Percentiles rank a stretch among this genome's conserved stretches.
Evolutionary conservation across 2,113 vertebrate species (phyloP).

Genomic region (Tor tambroides): DNA sequence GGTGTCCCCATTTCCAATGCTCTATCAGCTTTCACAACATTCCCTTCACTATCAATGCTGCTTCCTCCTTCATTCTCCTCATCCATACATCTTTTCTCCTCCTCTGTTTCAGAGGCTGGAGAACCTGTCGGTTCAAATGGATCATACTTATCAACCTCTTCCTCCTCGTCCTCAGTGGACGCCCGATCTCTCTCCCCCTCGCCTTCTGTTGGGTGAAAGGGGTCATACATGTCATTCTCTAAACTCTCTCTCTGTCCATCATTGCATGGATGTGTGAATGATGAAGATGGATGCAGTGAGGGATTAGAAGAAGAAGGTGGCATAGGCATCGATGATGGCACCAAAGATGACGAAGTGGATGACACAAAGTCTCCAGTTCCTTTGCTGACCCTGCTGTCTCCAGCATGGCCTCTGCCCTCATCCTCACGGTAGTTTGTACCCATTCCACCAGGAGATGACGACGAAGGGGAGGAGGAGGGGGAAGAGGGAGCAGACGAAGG

Average conservation of each 20-base stretch:
- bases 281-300: conserved; percentile 45
- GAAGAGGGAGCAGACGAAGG: conserved; percentile 71
- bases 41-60: conserved; percentile 3
- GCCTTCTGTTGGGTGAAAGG: conserved; percentile 85
- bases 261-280: conserved; percentile 37
- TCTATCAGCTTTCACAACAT: conserved; percentile 13
- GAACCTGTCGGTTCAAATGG: conserved; percentile 93
- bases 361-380: conserved; percentile 64
- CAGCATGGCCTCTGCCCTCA: too few relatives aligned
- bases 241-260: conserved; percentile 54
- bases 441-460: conserved; percentile 62
- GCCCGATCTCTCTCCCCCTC: conserved; percentile 63
- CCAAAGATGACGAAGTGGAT: conserved; percentile 69
- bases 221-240: conserved; percentile 83
- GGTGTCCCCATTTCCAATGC: conserved; percentile 12
- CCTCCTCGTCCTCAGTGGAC: conserved; percentile 59
- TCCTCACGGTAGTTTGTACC: conserved; percentile 60
- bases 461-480: conserved; percentile 64
- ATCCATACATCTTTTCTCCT: conserved; percentile 46
- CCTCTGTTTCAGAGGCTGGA: conserved; percentile 72
- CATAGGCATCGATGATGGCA: conserved; percentile 45
- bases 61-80: conserved; percentile 62
- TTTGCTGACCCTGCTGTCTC: conserved; percentile 53
- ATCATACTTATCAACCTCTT: conserved; percentile 88
- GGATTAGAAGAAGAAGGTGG: conserved; percentile 43